Evolutionary conservation across 2,888 invertebrate species (phyloP).

Genomic region (Coleophora flavipennella): DNA sequence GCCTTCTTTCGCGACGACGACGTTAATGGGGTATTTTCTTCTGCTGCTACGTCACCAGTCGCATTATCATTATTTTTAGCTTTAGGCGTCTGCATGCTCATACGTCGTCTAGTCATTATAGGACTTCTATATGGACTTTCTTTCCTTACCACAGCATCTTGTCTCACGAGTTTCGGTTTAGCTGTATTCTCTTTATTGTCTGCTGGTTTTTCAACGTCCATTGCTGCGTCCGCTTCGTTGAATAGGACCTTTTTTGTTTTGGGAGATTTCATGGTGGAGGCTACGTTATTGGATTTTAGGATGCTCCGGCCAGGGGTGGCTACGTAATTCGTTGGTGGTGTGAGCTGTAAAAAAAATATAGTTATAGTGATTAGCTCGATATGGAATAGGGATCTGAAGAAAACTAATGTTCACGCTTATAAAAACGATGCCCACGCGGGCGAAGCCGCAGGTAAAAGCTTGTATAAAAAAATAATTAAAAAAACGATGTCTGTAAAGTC

Average conservation of each 20-base stretch:
- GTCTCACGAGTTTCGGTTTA: constrained; percentile 27
- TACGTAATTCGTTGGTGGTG: constrained; percentile 29
- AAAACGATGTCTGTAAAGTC: too few species aligned
- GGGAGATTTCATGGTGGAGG: constrained; percentile 27
- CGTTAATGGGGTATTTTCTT: neutral
- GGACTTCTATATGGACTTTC: neutral
- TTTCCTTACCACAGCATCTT: constrained; percentile 23
- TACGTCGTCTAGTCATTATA: constrained; percentile 4
- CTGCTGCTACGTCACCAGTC: neutral
- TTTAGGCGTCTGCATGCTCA: neutral
- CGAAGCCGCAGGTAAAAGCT: too few species aligned
- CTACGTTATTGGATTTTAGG: constrained; percentile 32
- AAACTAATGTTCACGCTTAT: too few species aligned
- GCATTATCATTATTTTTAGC: constrained; percentile 1
- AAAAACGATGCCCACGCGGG: too few species aligned
- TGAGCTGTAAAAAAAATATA: constrained; percentile 22
- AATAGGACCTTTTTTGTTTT: constrained; percentile 53
- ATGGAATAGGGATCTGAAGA: too few species aligned
- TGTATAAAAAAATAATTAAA: too few species aligned
- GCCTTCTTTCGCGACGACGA: constrained; percentile 22
- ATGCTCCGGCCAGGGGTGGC: constrained; percentile 57
- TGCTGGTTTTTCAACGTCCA: constrained; percentile 22
- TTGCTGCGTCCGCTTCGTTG: constrained; percentile 26
- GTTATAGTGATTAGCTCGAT: too few species aligned
- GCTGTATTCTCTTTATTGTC: constrained; percentile 33